phyloP scores from a whole-genome alignment of 1,140 invertebrate species.

The Procambarus virginalis region DNA sequence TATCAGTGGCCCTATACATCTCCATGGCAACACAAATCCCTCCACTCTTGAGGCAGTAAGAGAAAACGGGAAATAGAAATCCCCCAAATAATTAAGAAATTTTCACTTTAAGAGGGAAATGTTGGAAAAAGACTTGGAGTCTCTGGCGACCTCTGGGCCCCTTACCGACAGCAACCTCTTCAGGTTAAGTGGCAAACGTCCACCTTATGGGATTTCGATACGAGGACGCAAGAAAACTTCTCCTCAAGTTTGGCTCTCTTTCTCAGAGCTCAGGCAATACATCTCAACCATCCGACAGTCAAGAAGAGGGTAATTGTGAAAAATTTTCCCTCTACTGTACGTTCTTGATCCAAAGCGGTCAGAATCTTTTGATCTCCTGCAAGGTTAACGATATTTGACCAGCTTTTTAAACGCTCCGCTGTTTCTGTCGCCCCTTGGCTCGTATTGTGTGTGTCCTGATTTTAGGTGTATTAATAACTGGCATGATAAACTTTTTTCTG shows the following conservation, averaged over 20 bases:
- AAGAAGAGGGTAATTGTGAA: slow-evolving; percentile 1
- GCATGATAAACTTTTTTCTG: too few relatives aligned
- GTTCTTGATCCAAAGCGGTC: background rate
- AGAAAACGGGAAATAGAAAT: too few relatives aligned
- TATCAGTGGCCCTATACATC: too few relatives aligned
- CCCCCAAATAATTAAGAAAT: background rate
- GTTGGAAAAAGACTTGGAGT: background rate
- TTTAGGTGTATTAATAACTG: background rate
- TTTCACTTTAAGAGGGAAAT: background rate
- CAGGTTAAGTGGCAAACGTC: slow-evolving; percentile 47
- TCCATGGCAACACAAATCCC: too few relatives aligned
- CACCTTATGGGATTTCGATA: slow-evolving; percentile 47
- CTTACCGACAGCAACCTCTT: slow-evolving; percentile 32
- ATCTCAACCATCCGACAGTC: background rate
- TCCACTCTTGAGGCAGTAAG: too few relatives aligned
- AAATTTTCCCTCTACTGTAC: background rate
- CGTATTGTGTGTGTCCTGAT: background rate
- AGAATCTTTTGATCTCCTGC: background rate
- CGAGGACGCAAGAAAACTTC: slow-evolving; percentile 26
- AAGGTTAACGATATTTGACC: background rate
- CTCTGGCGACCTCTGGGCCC: background rate
- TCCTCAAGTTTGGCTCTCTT: background rate
- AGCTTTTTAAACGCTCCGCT: background rate
- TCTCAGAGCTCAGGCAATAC: background rate
- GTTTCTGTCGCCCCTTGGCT: background rate